Percentiles rank a stretch among this genome's conserved stretches.
These are phyloP conservation scores for Cephalopholis sonnerati DNA, from an alignment of 2,113 vertebrate genomes.

Conservation along the genomic window DNA sequence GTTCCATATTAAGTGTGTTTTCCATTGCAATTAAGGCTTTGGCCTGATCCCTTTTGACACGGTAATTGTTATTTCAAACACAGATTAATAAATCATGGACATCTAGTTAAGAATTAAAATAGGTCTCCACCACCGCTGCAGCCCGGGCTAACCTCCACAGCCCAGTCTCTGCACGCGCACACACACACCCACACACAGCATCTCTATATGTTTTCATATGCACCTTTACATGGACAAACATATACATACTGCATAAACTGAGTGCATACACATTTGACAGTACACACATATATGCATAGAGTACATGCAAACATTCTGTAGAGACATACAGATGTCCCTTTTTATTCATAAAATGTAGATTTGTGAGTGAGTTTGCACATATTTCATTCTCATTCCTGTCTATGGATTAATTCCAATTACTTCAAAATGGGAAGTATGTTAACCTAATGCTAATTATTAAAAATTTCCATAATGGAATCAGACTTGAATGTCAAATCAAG, in stretches of 20 bases:
- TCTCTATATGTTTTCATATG: constrained; percentile 2
- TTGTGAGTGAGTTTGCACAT: background rate
- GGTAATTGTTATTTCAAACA: constrained; percentile 96
- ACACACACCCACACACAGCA: constrained; percentile 12
- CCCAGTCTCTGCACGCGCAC: constrained; percentile 46
- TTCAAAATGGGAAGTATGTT: constrained; percentile 20
- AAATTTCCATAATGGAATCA: constrained; percentile 1
- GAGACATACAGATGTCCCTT: constrained; percentile 50
- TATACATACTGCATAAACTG: constrained; percentile 3
- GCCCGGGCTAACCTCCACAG: constrained; percentile 82
- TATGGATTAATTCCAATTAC: background rate
- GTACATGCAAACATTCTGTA: constrained; percentile 10
- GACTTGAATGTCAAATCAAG: background rate
- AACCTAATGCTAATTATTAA: background rate
- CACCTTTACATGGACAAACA: background rate
- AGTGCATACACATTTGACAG: background rate
- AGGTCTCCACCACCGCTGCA: constrained; percentile 80
- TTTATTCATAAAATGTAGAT: background rate
- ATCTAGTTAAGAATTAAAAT: constrained; percentile 95
- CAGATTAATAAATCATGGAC: constrained; percentile 95
- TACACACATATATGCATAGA: background rate
- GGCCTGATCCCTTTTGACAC: constrained; percentile 89
- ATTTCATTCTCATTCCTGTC: background rate
- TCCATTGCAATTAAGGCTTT: constrained; percentile 92
- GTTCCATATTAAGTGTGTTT: constrained; percentile 87